Percentiles rank a stretch among this genome's conserved stretches.
phyloP scores from a whole-genome alignment of 2,888 invertebrate genomes.

The Caenorhabditis macrosperma region DNA sequence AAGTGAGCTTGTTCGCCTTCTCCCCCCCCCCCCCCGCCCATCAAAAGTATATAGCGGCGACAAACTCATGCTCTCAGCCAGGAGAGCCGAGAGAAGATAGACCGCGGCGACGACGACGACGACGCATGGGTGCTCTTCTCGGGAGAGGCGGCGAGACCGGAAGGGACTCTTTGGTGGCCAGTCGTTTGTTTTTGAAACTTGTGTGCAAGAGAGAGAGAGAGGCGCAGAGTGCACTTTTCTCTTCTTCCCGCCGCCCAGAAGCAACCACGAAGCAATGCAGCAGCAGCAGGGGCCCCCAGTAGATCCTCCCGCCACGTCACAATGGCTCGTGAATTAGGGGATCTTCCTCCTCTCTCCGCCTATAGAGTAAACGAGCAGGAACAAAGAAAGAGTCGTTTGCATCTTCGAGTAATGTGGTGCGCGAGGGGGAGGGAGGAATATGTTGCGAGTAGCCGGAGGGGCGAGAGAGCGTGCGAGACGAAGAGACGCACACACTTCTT shows the following conservation, averaged over 20 bases:
- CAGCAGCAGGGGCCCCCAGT: too few relatives aligned
- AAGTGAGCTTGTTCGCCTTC: constrained; percentile 36
- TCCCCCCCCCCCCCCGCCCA: background rate
- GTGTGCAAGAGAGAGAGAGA: constrained; percentile 24
- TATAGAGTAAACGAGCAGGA: constrained; percentile 32
- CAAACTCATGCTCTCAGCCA: constrained; percentile 51
- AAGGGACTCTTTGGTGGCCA: constrained; percentile 36
- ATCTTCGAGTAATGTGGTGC: constrained; percentile 37
- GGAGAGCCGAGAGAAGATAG: constrained; percentile 45
- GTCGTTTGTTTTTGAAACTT: constrained; percentile 33
- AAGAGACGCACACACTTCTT: constrained; percentile 28
- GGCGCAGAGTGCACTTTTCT: constrained; percentile 41
- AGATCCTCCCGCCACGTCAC: background rate
- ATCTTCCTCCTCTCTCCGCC: background rate
- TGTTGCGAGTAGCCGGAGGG: constrained; percentile 53
- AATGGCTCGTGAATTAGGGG: background rate
- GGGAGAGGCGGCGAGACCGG: constrained; percentile 13
- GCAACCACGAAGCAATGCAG: constrained; percentile 25
- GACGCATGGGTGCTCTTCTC: constrained; percentile 8
- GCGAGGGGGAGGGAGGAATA: constrained; percentile 36
- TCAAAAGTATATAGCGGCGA: constrained; percentile 55
- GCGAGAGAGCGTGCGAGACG: constrained; percentile 35
- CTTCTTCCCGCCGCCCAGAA: too few relatives aligned
- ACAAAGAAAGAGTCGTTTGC: constrained; percentile 42
- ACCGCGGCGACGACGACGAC: too few relatives aligned